Conservation (phyloP, 2,113 vertebrate genomes). For the Promerops cafer region DNA sequence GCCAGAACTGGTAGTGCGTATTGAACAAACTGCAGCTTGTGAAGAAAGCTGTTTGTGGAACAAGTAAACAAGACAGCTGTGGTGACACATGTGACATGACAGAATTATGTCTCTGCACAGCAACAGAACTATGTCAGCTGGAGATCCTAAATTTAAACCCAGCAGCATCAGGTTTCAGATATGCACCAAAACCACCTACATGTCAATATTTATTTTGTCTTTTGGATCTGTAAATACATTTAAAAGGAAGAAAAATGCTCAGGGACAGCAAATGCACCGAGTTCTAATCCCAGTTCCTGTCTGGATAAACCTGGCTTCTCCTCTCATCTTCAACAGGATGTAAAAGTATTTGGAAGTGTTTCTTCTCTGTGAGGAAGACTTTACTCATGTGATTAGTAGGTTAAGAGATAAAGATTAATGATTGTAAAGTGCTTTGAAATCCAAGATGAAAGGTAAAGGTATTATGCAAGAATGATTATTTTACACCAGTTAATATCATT, state of each 20-base stretch:
- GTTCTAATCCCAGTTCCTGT: background rate
- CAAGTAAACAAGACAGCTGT: background rate
- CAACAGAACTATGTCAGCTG: background rate
- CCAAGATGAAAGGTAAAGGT: constrained; percentile 25
- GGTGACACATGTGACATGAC: background rate
- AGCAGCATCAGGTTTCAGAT: background rate
- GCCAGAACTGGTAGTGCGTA: background rate
- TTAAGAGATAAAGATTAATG: constrained; percentile 13
- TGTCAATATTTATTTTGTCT: background rate
- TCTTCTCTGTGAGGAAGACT: background rate
- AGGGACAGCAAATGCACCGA: background rate
- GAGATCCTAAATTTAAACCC: background rate
- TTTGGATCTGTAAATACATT: background rate
- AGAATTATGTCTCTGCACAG: background rate
- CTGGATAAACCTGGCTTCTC: background rate
- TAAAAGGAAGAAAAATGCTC: background rate
- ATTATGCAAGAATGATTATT: background rate
- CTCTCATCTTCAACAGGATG: background rate
- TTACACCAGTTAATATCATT: background rate
- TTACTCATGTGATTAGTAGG: constrained; percentile 36
- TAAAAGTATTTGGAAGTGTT: background rate
- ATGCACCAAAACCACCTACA: background rate
- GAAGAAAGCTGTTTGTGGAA: background rate
- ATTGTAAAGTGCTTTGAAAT: constrained; percentile 30
- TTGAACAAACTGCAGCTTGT: background rate